Base-by-base conservation (phyloP, 2,113 vertebrate genomes). In the Pogonocichla stellata region DNA sequence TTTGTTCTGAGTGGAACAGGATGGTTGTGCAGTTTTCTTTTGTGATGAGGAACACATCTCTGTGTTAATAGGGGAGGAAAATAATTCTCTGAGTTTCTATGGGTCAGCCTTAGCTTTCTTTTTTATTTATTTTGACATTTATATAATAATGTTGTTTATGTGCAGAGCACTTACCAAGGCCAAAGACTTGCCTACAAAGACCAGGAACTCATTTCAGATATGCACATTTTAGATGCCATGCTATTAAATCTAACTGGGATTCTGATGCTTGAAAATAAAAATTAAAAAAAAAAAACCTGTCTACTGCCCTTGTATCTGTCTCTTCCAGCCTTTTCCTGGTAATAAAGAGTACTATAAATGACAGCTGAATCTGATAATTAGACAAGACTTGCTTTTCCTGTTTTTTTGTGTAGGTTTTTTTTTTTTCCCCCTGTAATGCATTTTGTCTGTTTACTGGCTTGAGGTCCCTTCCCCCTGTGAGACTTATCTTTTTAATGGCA, bases 401-500 rank as follows among this genome's bases (percentile, higher is more conserved):
- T 31, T 34, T 85, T 29, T 45, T 77, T 34, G 47, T 25, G 23
- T 48, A 6, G 12, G 16, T n/a, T 22, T 11, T 33, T 40, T 23
- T n/a, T 22, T 11, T 33, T 40, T 54, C 42, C 40, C 48, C 0
- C 78, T 84, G 13, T 89, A 94, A 87, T 95, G 40, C 43, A 86
- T 95, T 97, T 92, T 96, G 69, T 87, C 89, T 97, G 51, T 90
- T 91, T 93, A 84, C 86, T 92, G 80, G 84, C 90, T 94, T 92
- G 82, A 95, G 83, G 90, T 93, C 79, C 70, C 86, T 90, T 93
- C 93, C 66, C 48, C 51, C 83, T 88, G 65, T 65, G 95, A 94
- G 87, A 75, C 67, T 95, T 94, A 95, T 97, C 86, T 96, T 89
- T 95, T 74, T 95, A 94, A 96, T 95, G 91, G 90, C 84, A 92